These are phyloP conservation scores for Venturia canescens DNA, from an alignment of 1,140 invertebrate genomes.

Conservation along the genomic window DNA sequence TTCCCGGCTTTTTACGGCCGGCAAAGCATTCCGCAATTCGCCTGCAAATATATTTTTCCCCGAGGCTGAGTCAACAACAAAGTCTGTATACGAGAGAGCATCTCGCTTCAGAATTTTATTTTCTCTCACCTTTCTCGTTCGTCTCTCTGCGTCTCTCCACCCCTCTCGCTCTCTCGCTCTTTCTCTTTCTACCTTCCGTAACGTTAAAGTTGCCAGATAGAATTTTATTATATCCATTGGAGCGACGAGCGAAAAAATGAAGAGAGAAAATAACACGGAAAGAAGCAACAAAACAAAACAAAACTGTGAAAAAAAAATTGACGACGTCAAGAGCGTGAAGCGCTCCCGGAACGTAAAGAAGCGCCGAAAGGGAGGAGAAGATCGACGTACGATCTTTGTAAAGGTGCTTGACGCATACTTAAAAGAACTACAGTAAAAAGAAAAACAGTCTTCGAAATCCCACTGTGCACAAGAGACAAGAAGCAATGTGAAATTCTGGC, in stretches of 20 bases:
- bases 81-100: constrained; percentile 13
- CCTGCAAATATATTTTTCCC: background rate
- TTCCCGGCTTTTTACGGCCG: constrained; percentile 1
- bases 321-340: constrained; percentile 19
- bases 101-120: constrained; percentile 23
- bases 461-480: too few species aligned
- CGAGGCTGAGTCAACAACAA: constrained; percentile 8
- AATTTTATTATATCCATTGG: constrained; percentile 33
- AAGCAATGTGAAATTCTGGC: too few species aligned
- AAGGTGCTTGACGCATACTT: constrained; percentile 22
- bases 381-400: constrained; percentile 27
- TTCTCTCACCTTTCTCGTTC: background rate
- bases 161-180: background rate
- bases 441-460: background rate
- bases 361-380: background rate
- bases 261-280: background rate
- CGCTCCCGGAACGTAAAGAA: constrained; percentile 19
- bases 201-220: constrained; percentile 24
- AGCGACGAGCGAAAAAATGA: background rate
- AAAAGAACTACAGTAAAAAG: background rate
- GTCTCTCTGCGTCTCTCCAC: too few species aligned
- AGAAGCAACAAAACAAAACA: background rate
- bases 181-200: background rate
- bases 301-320: background rate
- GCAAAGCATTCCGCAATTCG: constrained; percentile 10